Evolutionary conservation across 30 jellyfish, hydroid and myxozoan genomes (phyloP), one percentile per base, ranked within the genome.

Genomic region (Aurelia aurita complex sp. Pacific): DNA sequence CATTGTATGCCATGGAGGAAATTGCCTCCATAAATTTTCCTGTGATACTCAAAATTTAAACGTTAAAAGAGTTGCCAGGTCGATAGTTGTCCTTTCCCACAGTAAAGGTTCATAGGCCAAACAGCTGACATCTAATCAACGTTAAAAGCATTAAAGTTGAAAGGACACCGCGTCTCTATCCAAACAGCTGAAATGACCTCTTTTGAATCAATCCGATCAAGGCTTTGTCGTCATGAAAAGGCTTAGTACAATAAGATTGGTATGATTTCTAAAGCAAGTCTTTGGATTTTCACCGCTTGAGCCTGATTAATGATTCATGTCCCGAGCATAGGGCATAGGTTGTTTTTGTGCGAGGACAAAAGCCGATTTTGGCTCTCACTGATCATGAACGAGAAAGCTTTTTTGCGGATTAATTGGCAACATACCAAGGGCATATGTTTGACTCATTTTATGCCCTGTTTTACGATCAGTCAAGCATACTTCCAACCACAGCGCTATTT

Each of bases 81-180:
- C 15, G 57, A 46, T 46, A 4, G 57, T 46, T 14, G 1, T 46
- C 6, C 57, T 46, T 46, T 46, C 57, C 14, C 57, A 46, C 57
- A 46, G 57, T 9, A 7, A 46, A 46, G 77, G 87, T 68, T 77
- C 87, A 77, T 52, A 77, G 87, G 87, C 87, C 87, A 77, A 77
- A 60, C 87, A 77, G 67, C 74, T 77, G 87, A 77, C 87, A 78
- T 60, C 38, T 57, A 77, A 77, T 77, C 87, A 46, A 77, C 79
- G 87, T 29, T 77, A 77, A 77, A 77, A 62, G 87, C 77, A 77
- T 77, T 77, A 77, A 50, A 16, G 63, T 62, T 77, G 66, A 77
- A 77, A 77, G 67, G 87, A 77, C 66, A 77, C 87, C 87, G 87
- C 87, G 87, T 77, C 87, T 77, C 87, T 57, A 63, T 66, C 42